Evolutionary conservation across 2,797 vertebrate genomes (phyloP).

Genomic region (Myiotriccus ornatus): DNA sequence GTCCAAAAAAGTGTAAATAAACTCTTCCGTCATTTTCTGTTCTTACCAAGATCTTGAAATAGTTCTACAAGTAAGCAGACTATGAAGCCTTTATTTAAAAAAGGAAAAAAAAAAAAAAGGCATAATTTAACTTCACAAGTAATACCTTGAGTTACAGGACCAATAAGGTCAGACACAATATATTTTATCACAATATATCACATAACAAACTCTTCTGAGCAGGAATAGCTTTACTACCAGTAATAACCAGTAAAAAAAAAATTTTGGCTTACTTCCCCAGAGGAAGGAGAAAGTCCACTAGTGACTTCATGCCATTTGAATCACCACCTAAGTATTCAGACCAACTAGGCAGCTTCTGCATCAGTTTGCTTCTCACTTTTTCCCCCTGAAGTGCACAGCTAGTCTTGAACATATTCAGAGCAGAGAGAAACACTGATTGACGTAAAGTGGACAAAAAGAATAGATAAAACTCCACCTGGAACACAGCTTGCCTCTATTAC

Average conservation of each 20-base stretch:
- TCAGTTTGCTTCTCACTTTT: background rate
- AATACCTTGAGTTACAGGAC: too few relatives aligned
- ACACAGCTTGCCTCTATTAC: background rate
- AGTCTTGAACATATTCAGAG: background rate
- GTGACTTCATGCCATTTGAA: background rate
- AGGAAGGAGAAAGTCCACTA: constrained; percentile 23
- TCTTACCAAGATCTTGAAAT: background rate
- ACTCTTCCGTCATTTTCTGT: background rate
- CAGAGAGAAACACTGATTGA: background rate
- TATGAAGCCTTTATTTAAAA: background rate
- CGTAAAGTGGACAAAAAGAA: background rate
- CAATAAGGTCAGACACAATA: too few relatives aligned
- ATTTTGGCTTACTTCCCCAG: background rate
- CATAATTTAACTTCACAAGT: background rate
- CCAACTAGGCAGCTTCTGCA: background rate
- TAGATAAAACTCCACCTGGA: background rate
- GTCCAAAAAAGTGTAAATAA: background rate
- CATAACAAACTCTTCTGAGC: background rate
- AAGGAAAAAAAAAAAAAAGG: background rate
- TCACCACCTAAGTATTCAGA: background rate
- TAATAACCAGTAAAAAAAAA: background rate
- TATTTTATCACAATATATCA: background rate
- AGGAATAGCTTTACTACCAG: background rate
- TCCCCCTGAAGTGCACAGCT: background rate
- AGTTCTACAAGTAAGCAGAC: background rate